Conservation (phyloP, 2,888 invertebrate genomes). For the Ischnus inquisitorius region DNA sequence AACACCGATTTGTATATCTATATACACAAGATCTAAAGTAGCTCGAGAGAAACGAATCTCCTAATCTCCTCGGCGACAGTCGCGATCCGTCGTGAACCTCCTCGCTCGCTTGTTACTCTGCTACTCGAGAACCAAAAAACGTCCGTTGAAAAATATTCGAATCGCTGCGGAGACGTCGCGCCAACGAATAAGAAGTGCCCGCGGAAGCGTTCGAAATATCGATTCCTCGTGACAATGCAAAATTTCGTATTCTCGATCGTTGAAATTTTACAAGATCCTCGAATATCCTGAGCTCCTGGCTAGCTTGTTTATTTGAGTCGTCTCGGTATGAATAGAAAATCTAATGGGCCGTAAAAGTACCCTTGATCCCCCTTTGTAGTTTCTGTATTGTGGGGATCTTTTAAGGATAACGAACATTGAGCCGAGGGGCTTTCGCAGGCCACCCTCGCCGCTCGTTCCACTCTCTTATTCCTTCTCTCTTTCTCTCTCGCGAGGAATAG, state of each 20-base stretch:
- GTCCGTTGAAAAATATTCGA: slow-evolving; percentile 77
- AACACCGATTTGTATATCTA: slow-evolving; percentile 9
- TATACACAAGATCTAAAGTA: slow-evolving; percentile 15
- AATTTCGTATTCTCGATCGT: not conserved
- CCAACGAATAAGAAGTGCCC: not conserved
- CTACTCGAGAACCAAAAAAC: slow-evolving; percentile 71
- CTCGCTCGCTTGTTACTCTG: slow-evolving; percentile 69
- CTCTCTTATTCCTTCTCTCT: not conserved
- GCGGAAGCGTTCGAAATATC: not conserved
- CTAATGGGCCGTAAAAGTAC: slow-evolving; percentile 39
- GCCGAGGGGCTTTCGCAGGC: not conserved
- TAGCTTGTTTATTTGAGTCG: slow-evolving; percentile 74
- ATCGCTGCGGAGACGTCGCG: slow-evolving; percentile 39
- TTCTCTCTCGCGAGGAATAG: not conserved
- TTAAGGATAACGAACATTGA: slow-evolving; percentile 30
- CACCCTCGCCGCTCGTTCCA: slow-evolving; percentile 5
- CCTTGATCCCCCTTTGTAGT: slow-evolving; percentile 5
- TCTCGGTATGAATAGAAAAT: slow-evolving; percentile 71
- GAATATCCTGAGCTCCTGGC: slow-evolving; percentile 68
- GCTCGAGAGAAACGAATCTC: slow-evolving; percentile 50
- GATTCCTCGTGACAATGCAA: not conserved
- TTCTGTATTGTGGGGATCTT: slow-evolving; percentile 27
- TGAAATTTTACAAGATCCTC: slow-evolving; percentile 28
- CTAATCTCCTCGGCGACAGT: slow-evolving; percentile 44
- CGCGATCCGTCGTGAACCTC: slow-evolving; percentile 35